Conservation (phyloP, 2,797 vertebrate genomes). For the Amniataba percoides region DNA sequence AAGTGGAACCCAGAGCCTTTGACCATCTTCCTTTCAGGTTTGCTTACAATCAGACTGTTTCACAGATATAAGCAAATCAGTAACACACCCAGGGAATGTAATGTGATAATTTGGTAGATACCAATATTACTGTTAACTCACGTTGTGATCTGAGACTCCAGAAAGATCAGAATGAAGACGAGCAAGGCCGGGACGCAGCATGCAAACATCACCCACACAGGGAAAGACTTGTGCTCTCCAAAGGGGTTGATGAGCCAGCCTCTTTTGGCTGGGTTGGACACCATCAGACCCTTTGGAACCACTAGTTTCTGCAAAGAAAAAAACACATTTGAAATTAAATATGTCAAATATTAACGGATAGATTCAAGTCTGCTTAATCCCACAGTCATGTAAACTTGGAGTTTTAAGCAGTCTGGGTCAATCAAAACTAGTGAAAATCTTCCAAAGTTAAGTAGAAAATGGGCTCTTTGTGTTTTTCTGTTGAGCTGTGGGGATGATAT, state of each 20-base stretch:
- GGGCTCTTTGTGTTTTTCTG: neutral
- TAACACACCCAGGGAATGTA: neutral
- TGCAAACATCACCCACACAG: slow-evolving; percentile 94
- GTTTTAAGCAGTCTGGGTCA: neutral
- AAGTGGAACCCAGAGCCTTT: slow-evolving; percentile 97
- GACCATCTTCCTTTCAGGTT: slow-evolving; percentile 94
- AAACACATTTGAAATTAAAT: neutral
- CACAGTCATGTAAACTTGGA: neutral
- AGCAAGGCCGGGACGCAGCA: slow-evolving; percentile 90
- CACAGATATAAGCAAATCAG: slow-evolving; percentile 9
- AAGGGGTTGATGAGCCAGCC: slow-evolving; percentile 94
- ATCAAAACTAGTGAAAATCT: neutral
- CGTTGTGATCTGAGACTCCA: slow-evolving; percentile 99
- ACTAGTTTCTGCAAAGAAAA: slow-evolving; percentile 90
- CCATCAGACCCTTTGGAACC: slow-evolving; percentile 91
- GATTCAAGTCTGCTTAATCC: neutral
- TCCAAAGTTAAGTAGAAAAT: neutral
- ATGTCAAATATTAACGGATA: neutral
- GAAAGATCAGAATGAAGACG: slow-evolving; percentile 98
- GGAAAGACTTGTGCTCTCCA: slow-evolving; percentile 75
- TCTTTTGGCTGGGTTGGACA: slow-evolving; percentile 87
- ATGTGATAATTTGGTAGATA: neutral
- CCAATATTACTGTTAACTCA: slow-evolving; percentile 75
- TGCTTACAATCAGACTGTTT: slow-evolving; percentile 93
- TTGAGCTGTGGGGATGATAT: neutral